A percentile compares a stretch with the other conserved stretches of the same genome.
Evolutionary conservation across 1,140 invertebrate species (phyloP).

Genomic region (Drosophila miranda): DNA sequence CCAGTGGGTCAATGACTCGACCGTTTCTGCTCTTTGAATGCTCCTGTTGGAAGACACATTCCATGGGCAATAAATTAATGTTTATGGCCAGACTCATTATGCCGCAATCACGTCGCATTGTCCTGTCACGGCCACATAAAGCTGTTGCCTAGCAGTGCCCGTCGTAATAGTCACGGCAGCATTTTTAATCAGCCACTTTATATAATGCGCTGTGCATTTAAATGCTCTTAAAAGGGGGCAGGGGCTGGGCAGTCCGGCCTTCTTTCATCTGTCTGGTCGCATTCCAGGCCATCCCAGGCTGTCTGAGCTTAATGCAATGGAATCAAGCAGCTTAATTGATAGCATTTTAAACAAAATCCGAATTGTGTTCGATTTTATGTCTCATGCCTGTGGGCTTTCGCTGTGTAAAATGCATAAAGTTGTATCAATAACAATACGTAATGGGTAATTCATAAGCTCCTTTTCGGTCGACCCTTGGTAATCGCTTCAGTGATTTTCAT

Average conservation of each 20-base stretch:
- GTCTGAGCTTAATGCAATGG: slow-evolving; percentile 33
- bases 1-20: background rate
- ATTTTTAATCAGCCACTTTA: slow-evolving; percentile 55
- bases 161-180: slow-evolving; percentile 49
- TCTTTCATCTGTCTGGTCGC: no score
- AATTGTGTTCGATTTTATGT: slow-evolving; percentile 6
- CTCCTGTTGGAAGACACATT: slow-evolving; percentile 1
- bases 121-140: slow-evolving; percentile 22
- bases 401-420: slow-evolving; percentile 20
- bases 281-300: background rate
- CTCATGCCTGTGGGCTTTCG: background rate
- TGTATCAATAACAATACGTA: slow-evolving; percentile 38
- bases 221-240: slow-evolving; percentile 54
- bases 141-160: slow-evolving; percentile 19
- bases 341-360: slow-evolving; percentile 28
- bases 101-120: slow-evolving; percentile 36
- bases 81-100: slow-evolving; percentile 40
- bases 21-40: no score
- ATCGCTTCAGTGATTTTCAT: slow-evolving; percentile 46
- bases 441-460: slow-evolving; percentile 30
- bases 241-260: background rate
- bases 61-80: slow-evolving; percentile 24
- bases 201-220: slow-evolving; percentile 62
- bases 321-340: slow-evolving; percentile 43
- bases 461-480: slow-evolving; percentile 6